Conservation (phyloP, 2,113 vertebrate genomes). For the Australoheros scitulus region DNA sequence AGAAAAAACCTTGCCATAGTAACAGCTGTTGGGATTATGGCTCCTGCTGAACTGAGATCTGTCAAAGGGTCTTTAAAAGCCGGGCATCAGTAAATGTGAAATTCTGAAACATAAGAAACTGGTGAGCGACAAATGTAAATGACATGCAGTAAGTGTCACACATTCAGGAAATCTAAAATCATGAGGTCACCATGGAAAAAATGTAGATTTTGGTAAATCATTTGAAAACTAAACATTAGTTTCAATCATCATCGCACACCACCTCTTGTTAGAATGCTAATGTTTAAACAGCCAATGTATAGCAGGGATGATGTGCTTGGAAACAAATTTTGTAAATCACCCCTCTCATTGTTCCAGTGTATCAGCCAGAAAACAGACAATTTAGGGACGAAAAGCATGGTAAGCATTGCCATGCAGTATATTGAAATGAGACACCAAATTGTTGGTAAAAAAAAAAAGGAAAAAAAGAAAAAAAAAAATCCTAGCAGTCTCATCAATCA, state of each 20-base stretch:
- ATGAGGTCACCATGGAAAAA: neutral
- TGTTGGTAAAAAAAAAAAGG: constrained; percentile 22
- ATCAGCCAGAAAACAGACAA: constrained; percentile 18
- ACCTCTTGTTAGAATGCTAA: neutral
- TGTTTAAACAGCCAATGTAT: neutral
- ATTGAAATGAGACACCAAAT: constrained; percentile 50
- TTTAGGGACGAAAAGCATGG: constrained; percentile 20
- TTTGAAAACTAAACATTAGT: neutral
- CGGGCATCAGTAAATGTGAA: constrained; percentile 35
- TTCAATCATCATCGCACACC: neutral
- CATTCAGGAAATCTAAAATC: constrained; percentile 8
- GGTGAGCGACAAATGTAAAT: constrained; percentile 39
- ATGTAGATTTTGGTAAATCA: neutral
- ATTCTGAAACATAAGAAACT: constrained; percentile 42
- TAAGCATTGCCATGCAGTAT: constrained; percentile 26
- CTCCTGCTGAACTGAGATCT: constrained; percentile 56
- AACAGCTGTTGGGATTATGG: constrained; percentile 68
- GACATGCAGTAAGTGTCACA: neutral
- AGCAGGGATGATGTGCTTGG: neutral
- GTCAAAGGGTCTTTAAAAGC: constrained; percentile 40
- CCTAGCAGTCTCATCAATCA: constrained; percentile 71
- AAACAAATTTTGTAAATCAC: constrained; percentile 28
- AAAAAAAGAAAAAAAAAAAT: constrained; percentile 50
- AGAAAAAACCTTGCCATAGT: constrained; percentile 35
- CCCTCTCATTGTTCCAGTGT: constrained; percentile 8